Evolutionary conservation across 1,140 invertebrate genomes (phyloP), one percentile per base, ranked within the genome.

Genomic region (Cydia splendana): DNA sequence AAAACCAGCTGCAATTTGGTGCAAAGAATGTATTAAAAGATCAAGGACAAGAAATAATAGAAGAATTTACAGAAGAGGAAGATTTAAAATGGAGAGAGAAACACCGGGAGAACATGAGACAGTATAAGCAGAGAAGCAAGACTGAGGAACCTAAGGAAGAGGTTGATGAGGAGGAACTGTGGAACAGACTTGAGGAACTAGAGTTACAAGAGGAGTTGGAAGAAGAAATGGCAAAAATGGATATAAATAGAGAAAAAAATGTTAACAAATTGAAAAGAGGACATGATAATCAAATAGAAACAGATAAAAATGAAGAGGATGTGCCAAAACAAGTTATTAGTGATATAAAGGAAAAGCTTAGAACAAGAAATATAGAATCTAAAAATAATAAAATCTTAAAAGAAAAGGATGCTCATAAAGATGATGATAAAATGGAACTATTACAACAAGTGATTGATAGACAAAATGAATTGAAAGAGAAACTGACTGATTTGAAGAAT

Each of bases 51-150:
- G 95, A 96, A 87, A 95, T 96, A 18, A 88, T 94, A 75, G 95
- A 96, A 89, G 89, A 93, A 24, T 95, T 93, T 81, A 92, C 94
- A 84, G 94, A 95, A 87, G 93, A 95, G 79, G 88, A 94, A 81
- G 95, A 95, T 79, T 91, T 88, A 85, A 78, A 85, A 42, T 95
- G 95, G 95, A 94, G 89, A 84, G 82, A 84, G 76, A 80, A 87
- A 80, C 93, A 93, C 69, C 85, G 80, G 77, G 79, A 89, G 83
- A 93, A 85, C 76, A 76, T 93, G 5, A 91, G 78, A 82, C 74
- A 86, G 74, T 89, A 89, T 71, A 85, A 88, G 77, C 84, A 89
- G 80, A 87, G 80, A 82, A 78, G 53, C 51, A 51, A 87, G 85
- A 75, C 77, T 78, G 57, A 77, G 88, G 80, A 80, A 84, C 30